Evolutionary conservation across 2,797 vertebrate species (phyloP).

Genomic region (Oceanodroma leucorhoa): DNA sequence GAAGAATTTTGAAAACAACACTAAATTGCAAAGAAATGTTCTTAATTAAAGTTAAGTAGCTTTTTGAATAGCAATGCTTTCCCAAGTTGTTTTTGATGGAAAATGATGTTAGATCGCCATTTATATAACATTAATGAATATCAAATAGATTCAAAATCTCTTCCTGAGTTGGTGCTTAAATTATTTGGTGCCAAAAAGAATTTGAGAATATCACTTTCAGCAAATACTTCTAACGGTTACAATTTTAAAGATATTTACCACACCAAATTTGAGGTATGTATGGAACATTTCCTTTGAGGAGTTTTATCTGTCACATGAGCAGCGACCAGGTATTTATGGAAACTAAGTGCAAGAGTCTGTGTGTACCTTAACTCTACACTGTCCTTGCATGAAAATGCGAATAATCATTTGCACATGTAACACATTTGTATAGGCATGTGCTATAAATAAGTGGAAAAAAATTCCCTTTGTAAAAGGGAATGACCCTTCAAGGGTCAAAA

Average conservation of each 20-base stretch:
- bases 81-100: neutral
- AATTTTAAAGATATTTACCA: neutral
- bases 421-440: fast-evolving
- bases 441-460: neutral
- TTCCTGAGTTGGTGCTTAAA: neutral
- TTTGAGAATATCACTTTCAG: neutral
- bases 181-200: neutral
- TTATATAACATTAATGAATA: neutral
- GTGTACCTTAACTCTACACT: neutral
- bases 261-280: neutral
- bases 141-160: neutral
- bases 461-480: neutral
- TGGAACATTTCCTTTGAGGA: neutral
- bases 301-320: neutral
- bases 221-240: neutral
- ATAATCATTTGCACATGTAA: neutral
- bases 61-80: neutral
- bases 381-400: neutral
- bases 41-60: neutral
- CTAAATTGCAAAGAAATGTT: neutral
- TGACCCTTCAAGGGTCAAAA: neutral
- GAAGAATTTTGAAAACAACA: neutral
- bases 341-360: neutral
- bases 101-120: neutral
- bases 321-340: neutral